A percentile compares a stretch with the other conserved stretches of the same genome.
phyloP scores from a whole-genome alignment of 64 coral and sea anemone species.

The Acropora yongei region DNA sequence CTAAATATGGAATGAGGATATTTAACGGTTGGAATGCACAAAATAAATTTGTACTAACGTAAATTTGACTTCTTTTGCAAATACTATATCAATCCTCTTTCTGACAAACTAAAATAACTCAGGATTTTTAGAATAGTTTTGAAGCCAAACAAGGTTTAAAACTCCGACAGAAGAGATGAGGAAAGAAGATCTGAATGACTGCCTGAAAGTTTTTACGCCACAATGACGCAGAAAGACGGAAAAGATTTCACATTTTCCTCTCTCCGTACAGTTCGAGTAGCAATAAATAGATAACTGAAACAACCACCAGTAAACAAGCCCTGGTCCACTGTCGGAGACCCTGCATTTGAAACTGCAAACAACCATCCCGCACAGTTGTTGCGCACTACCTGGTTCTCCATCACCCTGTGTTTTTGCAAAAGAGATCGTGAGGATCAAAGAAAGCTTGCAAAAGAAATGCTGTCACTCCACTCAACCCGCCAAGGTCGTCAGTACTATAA shows the following conservation, averaged over 20 bases:
- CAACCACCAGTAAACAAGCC: slow-evolving; percentile 17
- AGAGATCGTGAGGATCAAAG: too few relatives aligned
- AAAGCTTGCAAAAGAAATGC: too few relatives aligned
- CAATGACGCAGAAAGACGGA: background rate
- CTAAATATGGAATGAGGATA: too few relatives aligned
- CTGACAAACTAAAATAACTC: slow-evolving; percentile 7
- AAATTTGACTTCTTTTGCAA: slow-evolving; percentile 2
- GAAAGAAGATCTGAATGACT: slow-evolving; percentile 18
- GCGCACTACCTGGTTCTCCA: too few relatives aligned
- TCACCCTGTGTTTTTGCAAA: too few relatives aligned
- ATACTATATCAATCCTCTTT: background rate
- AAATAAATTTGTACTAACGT: background rate
- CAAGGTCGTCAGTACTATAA: too few relatives aligned
- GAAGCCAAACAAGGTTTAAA: slow-evolving; percentile 28
- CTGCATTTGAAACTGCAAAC: slow-evolving; percentile 32
- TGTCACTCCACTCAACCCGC: too few relatives aligned
- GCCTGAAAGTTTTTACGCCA: slow-evolving; percentile 28
- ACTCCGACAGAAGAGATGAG: background rate
- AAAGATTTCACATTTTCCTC: slow-evolving; percentile 25
- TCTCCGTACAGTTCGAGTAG: slow-evolving; percentile 2
- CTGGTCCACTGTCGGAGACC: slow-evolving; percentile 17
- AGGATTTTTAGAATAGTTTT: slow-evolving; percentile 53
- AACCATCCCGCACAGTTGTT: too few relatives aligned
- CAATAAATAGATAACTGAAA: slow-evolving; percentile 2
- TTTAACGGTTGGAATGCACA: background rate